A percentile compares a stretch with the other conserved stretches of the same genome.
phyloP scores from a whole-genome alignment of 2,113 vertebrate species.

The Mobula birostris region DNA sequence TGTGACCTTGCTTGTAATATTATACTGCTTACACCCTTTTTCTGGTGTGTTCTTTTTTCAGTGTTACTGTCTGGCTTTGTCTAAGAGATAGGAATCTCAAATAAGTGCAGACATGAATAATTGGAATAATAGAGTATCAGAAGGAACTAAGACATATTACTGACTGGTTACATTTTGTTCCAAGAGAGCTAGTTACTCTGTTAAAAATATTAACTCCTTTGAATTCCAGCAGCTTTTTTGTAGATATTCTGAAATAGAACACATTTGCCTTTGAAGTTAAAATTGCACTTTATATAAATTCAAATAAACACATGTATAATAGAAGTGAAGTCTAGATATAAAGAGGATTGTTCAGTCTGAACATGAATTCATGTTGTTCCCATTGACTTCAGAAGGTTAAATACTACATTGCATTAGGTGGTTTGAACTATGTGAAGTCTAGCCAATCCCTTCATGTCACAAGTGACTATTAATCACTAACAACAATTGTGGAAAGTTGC shows the following conservation, averaged over 20 bases:
- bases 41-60: neutral
- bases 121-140: neutral
- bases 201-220: neutral
- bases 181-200: neutral
- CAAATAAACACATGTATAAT: neutral
- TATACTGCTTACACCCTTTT: neutral
- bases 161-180: conserved; percentile 7
- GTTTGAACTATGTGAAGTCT: neutral
- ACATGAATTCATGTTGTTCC: neutral
- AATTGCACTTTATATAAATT: neutral
- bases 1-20: neutral
- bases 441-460: neutral
- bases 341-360: neutral
- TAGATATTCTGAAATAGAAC: neutral
- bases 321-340: neutral
- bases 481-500: neutral
- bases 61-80: neutral
- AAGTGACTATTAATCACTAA: conserved; percentile 11
- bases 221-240: neutral
- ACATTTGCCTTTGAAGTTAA: neutral
- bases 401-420: neutral
- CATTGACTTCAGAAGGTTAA: conserved; percentile 24
- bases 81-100: neutral
- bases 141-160: neutral
- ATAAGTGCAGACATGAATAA: neutral